Evolutionary conservation across 1,140 invertebrate species (phyloP).

Genomic region (Drosophila funebris): DNA sequence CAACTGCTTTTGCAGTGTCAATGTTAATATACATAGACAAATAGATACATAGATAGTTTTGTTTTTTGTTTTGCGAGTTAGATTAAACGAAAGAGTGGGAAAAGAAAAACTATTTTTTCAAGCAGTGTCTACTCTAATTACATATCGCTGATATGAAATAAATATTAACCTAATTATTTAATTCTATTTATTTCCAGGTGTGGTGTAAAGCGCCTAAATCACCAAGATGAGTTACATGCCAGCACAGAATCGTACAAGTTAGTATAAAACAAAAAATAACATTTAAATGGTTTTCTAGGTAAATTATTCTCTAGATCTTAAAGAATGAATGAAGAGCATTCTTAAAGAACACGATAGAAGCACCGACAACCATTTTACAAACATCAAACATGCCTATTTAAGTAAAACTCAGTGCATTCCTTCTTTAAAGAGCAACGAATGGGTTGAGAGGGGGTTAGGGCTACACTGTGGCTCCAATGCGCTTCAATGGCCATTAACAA

Average conservation of each 20-base stretch:
- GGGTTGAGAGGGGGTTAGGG: background rate
- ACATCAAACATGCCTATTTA: no score
- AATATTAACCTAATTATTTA: background rate
- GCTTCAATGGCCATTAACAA: constrained; percentile 38
- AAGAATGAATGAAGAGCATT: background rate
- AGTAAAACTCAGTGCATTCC: background rate
- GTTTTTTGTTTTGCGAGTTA: background rate
- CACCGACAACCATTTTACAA: no score
- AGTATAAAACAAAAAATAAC: constrained; percentile 83
- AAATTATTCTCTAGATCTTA: no score
- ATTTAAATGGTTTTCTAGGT: background rate
- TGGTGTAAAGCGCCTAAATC: constrained; percentile 83
- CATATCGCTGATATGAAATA: no score
- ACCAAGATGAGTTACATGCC: constrained; percentile 92
- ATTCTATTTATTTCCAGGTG: constrained; percentile 66
- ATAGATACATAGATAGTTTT: background rate
- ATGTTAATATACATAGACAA: constrained; percentile 4
- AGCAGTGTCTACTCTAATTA: no score
- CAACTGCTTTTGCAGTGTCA: constrained; percentile 6
- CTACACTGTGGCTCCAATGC: constrained; percentile 13
- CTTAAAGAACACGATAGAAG: background rate
- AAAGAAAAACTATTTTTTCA: no score
- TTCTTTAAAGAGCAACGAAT: background rate
- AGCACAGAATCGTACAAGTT: constrained; percentile 90
- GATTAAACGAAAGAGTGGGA: no score